Evolutionary conservation across 2,113 vertebrate genomes (phyloP).

Genomic region (Oriolus oriolus): DNA sequence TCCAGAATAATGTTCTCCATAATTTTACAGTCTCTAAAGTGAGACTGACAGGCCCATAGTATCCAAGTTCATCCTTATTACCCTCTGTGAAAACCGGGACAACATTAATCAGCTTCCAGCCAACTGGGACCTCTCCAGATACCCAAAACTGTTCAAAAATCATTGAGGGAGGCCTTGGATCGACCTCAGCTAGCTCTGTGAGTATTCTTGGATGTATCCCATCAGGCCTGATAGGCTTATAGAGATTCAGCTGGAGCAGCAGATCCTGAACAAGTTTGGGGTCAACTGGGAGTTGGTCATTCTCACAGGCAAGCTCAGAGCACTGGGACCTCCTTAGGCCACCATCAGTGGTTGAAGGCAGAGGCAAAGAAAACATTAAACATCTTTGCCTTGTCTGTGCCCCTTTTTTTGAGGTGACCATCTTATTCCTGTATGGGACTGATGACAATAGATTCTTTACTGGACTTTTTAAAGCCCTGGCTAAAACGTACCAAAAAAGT

Average conservation of each 20-base stretch:
- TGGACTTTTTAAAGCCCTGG: background rate
- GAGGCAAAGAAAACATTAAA: background rate
- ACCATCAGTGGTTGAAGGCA: background rate
- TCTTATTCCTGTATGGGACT: background rate
- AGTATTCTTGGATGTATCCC: background rate
- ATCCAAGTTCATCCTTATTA: background rate
- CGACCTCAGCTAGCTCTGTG: background rate
- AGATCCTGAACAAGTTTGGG: background rate
- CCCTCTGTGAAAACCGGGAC: background rate
- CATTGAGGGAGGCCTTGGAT: background rate
- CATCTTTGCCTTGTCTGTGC: background rate
- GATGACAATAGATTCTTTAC: background rate
- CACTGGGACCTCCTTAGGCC: too few relatives aligned
- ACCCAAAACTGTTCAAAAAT: background rate
- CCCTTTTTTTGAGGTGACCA: background rate
- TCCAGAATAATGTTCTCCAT: background rate
- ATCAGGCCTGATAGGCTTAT: background rate
- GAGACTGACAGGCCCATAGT: background rate
- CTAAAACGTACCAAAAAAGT: rapidly evolving
- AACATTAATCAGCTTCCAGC: background rate
- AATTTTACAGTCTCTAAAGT: background rate
- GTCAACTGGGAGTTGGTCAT: rapidly evolving
- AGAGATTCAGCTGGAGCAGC: background rate
- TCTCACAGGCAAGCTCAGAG: background rate
- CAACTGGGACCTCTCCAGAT: background rate